Base-by-base conservation (phyloP, 2,797 vertebrate genomes). In the Prunella strophiata region DNA sequence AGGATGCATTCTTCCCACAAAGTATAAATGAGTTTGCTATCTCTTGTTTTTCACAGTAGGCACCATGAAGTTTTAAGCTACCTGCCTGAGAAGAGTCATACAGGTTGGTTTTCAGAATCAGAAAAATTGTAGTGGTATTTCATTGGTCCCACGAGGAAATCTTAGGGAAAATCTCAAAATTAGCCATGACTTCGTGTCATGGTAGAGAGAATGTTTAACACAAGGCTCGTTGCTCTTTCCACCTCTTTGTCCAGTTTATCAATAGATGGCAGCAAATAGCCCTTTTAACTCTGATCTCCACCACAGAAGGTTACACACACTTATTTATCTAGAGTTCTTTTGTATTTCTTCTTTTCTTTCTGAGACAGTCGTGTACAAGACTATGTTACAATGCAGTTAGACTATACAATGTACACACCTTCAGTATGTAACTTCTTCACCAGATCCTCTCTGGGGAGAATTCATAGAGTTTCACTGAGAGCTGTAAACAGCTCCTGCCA, bases 231-330 rank as follows among this genome's bases (percentile, higher is more conserved):
- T 68, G 25, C 11, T 78, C n/a, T 70, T 91, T 58, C 55, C 26
- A 72, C 40, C 9, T 78, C 54, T 75, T 83, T 81, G 83, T 62
- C 55, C 74, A 65, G 27, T 55, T 92, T 48, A 94, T 92, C 94
- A 94, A 92, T 76, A 96, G 93, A 87, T 94, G 91, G 91, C 93
- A 96, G 92, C 92, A 96, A 95, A 96, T 61, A 86, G 54, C 70
- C 84, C 95, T 78, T 84, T 92, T 95, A 65, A 63, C 70, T 93
- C 54, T 65, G 26, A 42, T 88, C 54, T 86, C 40, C 27, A 72
- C 16, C 22, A 18, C 58, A 47, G 36, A 68, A 26, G 34, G 42
- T 78, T 65, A 26, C 5, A 26, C 7, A 30, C 2, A 16, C 13
- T 22, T 66, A 26, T 45, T 67, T 86, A 42, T 62, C 66, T 45